Conservation (phyloP, 2,888 invertebrate genomes). For the Dichetophora obliterata region DNA sequence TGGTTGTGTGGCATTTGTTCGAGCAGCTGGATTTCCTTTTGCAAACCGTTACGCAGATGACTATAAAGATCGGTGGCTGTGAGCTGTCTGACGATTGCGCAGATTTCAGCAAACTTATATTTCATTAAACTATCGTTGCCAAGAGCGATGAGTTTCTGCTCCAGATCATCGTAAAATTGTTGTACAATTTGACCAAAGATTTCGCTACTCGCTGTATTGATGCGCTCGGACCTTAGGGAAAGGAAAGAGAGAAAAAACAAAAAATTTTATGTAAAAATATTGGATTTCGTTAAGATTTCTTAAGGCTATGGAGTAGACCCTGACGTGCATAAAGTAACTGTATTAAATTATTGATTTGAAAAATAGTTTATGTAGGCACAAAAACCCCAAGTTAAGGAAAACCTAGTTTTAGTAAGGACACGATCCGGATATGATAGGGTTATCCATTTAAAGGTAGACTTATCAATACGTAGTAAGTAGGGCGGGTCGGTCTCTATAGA, state of each 20-base stretch:
- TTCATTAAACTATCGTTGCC: constrained; percentile 59
- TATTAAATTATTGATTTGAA: too few relatives aligned
- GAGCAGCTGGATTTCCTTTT: constrained; percentile 65
- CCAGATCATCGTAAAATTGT: constrained; percentile 64
- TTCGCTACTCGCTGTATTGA: constrained; percentile 55
- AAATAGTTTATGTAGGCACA: too few relatives aligned
- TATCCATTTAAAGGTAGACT: too few relatives aligned
- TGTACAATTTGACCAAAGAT: constrained; percentile 60
- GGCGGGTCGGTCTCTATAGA: too few relatives aligned
- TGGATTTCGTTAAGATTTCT: too few relatives aligned
- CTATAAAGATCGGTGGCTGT: constrained; percentile 63
- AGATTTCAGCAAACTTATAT: constrained; percentile 61
- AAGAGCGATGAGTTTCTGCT: constrained; percentile 60
- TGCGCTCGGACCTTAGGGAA: constrained; percentile 56
- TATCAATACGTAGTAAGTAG: too few relatives aligned
- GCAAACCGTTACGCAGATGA: constrained; percentile 64
- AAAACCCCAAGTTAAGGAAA: too few relatives aligned
- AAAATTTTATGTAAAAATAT: too few relatives aligned
- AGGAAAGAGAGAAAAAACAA: neutral
- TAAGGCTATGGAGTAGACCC: too few relatives aligned
- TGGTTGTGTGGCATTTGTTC: constrained; percentile 61
- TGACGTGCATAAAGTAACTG: too few relatives aligned
- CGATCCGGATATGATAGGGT: too few relatives aligned
- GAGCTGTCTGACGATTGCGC: constrained; percentile 59
- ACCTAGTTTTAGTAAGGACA: too few relatives aligned